Conservation (phyloP, 37 sponge, comb jelly and placozoan species). For the Axinella damicornis region DNA sequence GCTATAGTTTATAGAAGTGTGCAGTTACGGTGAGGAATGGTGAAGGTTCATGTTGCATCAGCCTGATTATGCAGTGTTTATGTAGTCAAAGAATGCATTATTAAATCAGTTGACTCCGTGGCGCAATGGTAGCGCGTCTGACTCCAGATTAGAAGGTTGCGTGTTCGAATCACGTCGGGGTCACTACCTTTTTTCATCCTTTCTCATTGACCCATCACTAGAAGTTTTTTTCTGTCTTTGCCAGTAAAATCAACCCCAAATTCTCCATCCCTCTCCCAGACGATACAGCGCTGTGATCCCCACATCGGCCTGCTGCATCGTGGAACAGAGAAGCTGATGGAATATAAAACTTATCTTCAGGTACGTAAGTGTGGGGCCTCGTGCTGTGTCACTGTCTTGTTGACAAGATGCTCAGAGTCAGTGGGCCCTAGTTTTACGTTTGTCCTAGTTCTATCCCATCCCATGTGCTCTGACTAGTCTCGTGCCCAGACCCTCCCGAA, state of each 20-base stretch:
- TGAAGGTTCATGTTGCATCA: too few species aligned
- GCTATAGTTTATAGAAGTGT: too few species aligned
- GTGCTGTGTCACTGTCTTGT: background rate
- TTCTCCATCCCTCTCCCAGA: constrained; percentile 44
- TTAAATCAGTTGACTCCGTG: constrained; percentile 72
- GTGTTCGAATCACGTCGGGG: constrained; percentile 88
- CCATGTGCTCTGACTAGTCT: too few species aligned
- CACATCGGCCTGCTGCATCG: constrained; percentile 98
- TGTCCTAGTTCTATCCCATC: too few species aligned
- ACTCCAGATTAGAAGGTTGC: constrained; percentile 92
- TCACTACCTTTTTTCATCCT: constrained; percentile 58
- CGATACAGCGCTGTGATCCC: constrained; percentile 87
- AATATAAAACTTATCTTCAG: constrained; percentile 98
- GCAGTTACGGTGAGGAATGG: too few species aligned
- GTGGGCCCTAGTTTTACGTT: too few species aligned
- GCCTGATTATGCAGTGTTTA: too few species aligned
- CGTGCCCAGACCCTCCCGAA: too few species aligned
- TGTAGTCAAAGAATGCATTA: too few species aligned
- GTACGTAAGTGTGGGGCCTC: constrained; percentile 32
- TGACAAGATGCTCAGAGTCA: too few species aligned
- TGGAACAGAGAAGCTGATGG: constrained; percentile 99
- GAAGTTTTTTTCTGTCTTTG: too few species aligned
- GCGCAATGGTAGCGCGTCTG: constrained; percentile 92
- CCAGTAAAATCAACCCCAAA: too few species aligned
- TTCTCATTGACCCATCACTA: background rate